phyloP scores from a whole-genome alignment of 2,888 invertebrate genomes.

The Cybosia mesomella region DNA sequence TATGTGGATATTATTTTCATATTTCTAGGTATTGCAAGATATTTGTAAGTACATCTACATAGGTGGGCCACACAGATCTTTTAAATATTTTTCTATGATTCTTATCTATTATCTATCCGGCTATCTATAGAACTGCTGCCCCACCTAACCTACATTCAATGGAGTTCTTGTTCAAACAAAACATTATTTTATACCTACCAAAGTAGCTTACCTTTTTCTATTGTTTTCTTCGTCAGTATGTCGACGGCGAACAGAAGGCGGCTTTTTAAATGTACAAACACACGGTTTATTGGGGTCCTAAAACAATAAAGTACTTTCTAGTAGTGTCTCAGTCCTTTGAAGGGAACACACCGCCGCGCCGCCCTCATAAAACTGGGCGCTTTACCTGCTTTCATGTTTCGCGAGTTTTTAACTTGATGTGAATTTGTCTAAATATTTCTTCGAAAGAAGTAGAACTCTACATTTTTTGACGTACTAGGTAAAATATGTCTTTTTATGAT shows the following conservation, averaged over 20 bases:
- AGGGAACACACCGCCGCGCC: slow-evolving; percentile 35
- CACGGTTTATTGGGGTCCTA: slow-evolving; percentile 69
- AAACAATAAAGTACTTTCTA: slow-evolving; percentile 77
- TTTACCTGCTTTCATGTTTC: slow-evolving; percentile 68
- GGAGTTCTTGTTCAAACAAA: slow-evolving; percentile 13
- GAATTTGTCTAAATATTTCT: slow-evolving; percentile 7
- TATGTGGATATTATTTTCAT: neutral
- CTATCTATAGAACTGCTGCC: slow-evolving; percentile 14
- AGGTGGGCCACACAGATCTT: neutral
- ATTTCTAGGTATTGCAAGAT: too few relatives aligned
- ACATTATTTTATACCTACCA: slow-evolving; percentile 22
- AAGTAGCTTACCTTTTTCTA: slow-evolving; percentile 25
- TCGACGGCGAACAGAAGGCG: slow-evolving; percentile 63
- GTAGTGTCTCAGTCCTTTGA: slow-evolving; percentile 40
- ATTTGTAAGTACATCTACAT: neutral
- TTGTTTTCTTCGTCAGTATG: slow-evolving; percentile 42
- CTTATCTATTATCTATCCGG: slow-evolving; percentile 24
- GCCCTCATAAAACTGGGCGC: slow-evolving; percentile 55
- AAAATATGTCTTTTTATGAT: neutral
- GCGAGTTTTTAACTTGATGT: slow-evolving; percentile 58
- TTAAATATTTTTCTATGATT: slow-evolving; percentile 10
- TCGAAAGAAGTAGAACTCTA: neutral
- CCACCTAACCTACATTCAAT: neutral
- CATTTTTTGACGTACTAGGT: neutral
- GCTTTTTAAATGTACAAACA: slow-evolving; percentile 70